Percentiles rank a stretch among this genome's conserved stretches.
These are phyloP conservation scores for Formica exsecta DNA, from an alignment of 1,140 invertebrate genomes.

Conservation along the genomic window DNA sequence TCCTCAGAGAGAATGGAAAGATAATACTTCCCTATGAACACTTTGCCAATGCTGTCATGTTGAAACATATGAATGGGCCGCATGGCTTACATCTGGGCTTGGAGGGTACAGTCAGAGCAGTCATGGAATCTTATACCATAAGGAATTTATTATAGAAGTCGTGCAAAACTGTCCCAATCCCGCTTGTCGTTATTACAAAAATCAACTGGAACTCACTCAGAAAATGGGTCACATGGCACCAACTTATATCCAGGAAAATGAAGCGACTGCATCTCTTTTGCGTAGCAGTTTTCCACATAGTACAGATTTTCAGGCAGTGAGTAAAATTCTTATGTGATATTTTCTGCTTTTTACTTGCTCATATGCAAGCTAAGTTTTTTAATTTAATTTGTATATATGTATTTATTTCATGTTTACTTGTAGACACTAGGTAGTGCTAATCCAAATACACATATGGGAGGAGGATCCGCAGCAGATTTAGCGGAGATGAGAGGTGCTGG, in stretches of 20 bases:
- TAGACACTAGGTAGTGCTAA: constrained; percentile 79
- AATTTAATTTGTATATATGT: neutral
- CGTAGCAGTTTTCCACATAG: constrained; percentile 82
- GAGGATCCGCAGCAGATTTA: constrained; percentile 80
- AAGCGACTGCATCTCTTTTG: constrained; percentile 81
- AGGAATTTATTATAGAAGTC: constrained; percentile 95
- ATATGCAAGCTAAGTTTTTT: neutral
- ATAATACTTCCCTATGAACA: constrained; percentile 95
- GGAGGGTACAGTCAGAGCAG: constrained; percentile 93
- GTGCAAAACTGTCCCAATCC: constrained; percentile 95
- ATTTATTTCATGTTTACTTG: neutral
- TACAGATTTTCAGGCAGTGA: constrained; percentile 82
- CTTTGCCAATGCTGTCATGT: constrained; percentile 95
- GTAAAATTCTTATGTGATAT: neutral
- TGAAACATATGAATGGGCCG: constrained; percentile 95
- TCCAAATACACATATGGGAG: constrained; percentile 80
- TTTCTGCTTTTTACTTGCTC: neutral
- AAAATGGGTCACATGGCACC: constrained; percentile 84
- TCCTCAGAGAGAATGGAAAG: constrained; percentile 94
- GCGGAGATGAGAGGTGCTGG: constrained; percentile 80
- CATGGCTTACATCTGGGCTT: constrained; percentile 93
- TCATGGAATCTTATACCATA: constrained; percentile 95
- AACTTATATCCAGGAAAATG: constrained; percentile 83
- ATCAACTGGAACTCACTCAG: constrained; percentile 92
- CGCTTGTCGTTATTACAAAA: constrained; percentile 94